Base-by-base conservation (phyloP, 2,113 vertebrate genomes). In the Halcyon malimbica region DNA sequence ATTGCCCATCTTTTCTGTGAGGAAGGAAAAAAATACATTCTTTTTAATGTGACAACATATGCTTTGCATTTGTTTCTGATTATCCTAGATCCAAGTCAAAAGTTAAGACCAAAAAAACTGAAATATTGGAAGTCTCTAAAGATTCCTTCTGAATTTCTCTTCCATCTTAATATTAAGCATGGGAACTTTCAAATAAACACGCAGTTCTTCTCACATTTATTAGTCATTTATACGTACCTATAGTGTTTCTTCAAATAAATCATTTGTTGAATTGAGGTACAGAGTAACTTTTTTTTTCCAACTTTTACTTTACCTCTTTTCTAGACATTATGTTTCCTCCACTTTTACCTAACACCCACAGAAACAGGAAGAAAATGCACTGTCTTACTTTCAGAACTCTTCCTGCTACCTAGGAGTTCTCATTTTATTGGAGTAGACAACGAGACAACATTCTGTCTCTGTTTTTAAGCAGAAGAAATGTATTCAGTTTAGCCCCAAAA, bases 21-120 rank as follows among this genome's bases (percentile, higher is more conserved):
- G 28, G 11, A 62, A 33, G 25, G 6, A 57, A 46, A 88, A 57
- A 46, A 88, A 4, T 1, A 8, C 0, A 0, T 2, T 1, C 6
- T 33, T 53, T 71, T 83, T 39, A n/a, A 83, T 31, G 23, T 60
- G 35, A 59, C 5, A 83, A 39, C 4, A 51, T 11, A 60, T 11
- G 11, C 8, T 67, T 4, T 77, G 4, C 39, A 35, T 63, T 57
- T 29, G 4, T 29, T 89, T 68, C 60, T 68, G 21, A 25, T 46
- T 48, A 85, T 56, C 41, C 15, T 60, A 70, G 53, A 4, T 75
- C 64, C 5, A 2, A 48, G 13, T 16, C 28, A 68, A 56, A 74
- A 46, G 41, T 41, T 53, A 62, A 11, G 21, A 57, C 9, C 9
- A 62, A 74, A 11, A 60, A 78, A 71, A 73, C 3, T 3, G 26